Conservation (phyloP, 2,113 vertebrate species). For the Tinamus guttatus region DNA sequence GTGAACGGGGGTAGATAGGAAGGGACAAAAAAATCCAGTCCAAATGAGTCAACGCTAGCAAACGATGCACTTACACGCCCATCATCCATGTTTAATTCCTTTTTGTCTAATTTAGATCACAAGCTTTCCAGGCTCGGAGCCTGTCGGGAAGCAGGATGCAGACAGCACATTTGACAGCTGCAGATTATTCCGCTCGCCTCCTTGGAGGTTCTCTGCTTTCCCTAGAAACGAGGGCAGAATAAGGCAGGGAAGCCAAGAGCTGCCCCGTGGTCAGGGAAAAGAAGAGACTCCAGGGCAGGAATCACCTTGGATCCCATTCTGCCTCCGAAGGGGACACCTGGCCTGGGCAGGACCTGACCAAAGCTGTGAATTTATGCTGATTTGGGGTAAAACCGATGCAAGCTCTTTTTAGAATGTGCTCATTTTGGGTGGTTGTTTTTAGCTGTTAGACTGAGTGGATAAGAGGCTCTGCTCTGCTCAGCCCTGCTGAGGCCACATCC, state of each 20-base stretch:
- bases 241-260: fast-evolving
- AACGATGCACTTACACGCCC: fast-evolving
- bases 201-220: neutral
- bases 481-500: too few species aligned
- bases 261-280: neutral
- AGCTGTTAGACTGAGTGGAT: fast-evolving
- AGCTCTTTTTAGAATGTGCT: fast-evolving
- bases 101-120: neutral
- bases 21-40: neutral
- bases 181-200: neutral
- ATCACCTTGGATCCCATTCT: fast-evolving
- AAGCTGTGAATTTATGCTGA: neutral
- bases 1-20: neutral
- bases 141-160: neutral
- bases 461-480: too few species aligned
- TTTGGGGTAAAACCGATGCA: neutral
- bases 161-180: neutral
- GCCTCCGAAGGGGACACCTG: neutral
- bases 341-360: neutral
- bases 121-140: neutral
- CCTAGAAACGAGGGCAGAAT: neutral
- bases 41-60: neutral
- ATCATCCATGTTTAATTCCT: neutral
- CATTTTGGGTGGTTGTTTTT: neutral
- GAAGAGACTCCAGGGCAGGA: neutral